Base-by-base conservation (phyloP, 2,888 invertebrate species). In the Cryptus viduatorius region DNA sequence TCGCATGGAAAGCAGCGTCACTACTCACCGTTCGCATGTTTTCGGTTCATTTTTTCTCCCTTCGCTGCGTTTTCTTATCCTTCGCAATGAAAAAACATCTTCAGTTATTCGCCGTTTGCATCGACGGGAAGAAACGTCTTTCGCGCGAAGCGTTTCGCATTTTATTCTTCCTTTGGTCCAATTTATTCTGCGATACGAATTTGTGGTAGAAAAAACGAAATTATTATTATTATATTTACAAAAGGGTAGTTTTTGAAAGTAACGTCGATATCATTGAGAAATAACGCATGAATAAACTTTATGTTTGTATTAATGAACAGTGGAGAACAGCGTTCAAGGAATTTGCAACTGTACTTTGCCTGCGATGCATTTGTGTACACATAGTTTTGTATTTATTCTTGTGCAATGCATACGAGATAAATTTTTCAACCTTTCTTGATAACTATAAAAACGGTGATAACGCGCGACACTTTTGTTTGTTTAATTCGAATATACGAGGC, bases 1-100 rank as follows among this genome's bases (percentile, higher is more conserved):
- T 19, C 56, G 0, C 19, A n/a, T 29, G n/a, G 44, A 46, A 7
- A 46, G n/a, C n/a, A 44, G 12, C 5, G 4, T 1, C 37, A 4
- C n/a, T 24, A 59, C 69, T 78, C 19, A 78, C 78, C 68, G 29
- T 44, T 44, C 1, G 16, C 61, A 69, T 69, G 61, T 46, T 31
- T 78, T 31, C 48, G 61, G 31, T 24, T 69, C 37, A 65, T 53
- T 29, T 24, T 42, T 46, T 12, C 24, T 37, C 44, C 44, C 67
- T 65, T 14, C 56, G 46, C 12, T 56, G 19, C 2, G 12, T 50
- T 72, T 14, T 19, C 56, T 72, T 56, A 46, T 79, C 67, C 44
- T 42, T 31, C 7, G 29, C 31, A 19, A 42, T 72, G 44, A 8
- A 42, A 2, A 5, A 29, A 16, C 79, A 79, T 79, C 12, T 12